Evolutionary conservation across 2,113 vertebrate species (phyloP).

Genomic region (Motacilla tschutschensis): DNA sequence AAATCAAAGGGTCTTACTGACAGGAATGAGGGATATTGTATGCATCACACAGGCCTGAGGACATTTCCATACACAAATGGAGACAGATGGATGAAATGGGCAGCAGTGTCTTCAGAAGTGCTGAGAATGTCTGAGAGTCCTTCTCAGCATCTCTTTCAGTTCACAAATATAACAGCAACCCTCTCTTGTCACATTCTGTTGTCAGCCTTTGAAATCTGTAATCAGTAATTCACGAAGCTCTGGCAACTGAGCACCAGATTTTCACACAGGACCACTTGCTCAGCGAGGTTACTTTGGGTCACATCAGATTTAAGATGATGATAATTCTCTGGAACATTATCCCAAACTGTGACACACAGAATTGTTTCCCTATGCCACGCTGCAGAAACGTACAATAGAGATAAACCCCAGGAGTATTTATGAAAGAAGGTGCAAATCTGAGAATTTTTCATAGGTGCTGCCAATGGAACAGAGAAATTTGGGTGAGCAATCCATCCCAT

Average conservation of each 20-base stretch:
- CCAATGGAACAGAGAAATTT: neutral
- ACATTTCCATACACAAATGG: neutral
- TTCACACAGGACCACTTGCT: neutral
- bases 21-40: neutral
- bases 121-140: neutral
- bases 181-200: neutral
- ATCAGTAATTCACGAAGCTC: neutral
- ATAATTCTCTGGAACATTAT: neutral
- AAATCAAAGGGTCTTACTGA: neutral
- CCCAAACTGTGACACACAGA: neutral
- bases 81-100: neutral
- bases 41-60: neutral
- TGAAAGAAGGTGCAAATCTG: neutral
- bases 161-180: neutral
- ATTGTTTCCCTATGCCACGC: neutral
- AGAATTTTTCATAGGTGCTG: neutral
- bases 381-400: neutral
- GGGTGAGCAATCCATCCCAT: neutral
- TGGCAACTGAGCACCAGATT: neutral
- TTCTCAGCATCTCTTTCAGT: neutral
- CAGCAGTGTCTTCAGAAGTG: neutral
- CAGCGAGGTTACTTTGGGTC: neutral
- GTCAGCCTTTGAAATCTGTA: neutral
- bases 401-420: neutral
- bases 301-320: neutral